A percentile compares a stretch with the other conserved stretches of the same genome.
Conservation (phyloP, 2,888 invertebrate species). For the Taphrorychus bicolor region DNA sequence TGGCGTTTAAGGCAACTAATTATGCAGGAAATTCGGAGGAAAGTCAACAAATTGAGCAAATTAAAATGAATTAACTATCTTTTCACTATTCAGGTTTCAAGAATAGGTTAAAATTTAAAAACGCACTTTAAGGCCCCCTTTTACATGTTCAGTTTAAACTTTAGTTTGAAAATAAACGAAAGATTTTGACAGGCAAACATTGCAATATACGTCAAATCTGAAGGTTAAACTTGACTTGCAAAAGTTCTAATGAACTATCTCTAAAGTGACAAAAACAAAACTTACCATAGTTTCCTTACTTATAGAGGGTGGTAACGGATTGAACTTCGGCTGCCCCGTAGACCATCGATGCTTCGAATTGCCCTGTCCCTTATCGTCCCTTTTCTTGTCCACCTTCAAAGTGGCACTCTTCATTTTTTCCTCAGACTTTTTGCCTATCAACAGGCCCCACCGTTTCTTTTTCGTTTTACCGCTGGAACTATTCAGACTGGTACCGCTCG, state of each 20-base stretch:
- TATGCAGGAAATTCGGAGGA: neutral
- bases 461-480: constrained; percentile 53
- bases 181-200: too few relatives aligned
- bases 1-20: neutral
- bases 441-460: constrained; percentile 73
- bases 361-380: constrained; percentile 61
- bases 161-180: too few relatives aligned
- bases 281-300: constrained; percentile 82
- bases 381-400: constrained; percentile 70
- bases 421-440: constrained; percentile 67
- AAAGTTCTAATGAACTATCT: too few relatives aligned
- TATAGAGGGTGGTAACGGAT: constrained; percentile 76
- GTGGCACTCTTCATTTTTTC: constrained; percentile 73
- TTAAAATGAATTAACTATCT: too few relatives aligned
- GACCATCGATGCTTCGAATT: constrained; percentile 73
- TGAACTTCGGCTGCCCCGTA: constrained; percentile 72
- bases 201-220: too few relatives aligned
- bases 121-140: too few relatives aligned
- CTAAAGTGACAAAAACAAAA: too few relatives aligned
- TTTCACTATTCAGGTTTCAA: too few relatives aligned
- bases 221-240: too few relatives aligned
- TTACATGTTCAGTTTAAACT: too few relatives aligned
- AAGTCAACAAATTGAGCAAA: neutral
- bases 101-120: too few relatives aligned
- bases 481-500: neutral